Evolutionary conservation across 2,797 vertebrate genomes (phyloP).

Genomic region (Cynopterus sphinx): DNA sequence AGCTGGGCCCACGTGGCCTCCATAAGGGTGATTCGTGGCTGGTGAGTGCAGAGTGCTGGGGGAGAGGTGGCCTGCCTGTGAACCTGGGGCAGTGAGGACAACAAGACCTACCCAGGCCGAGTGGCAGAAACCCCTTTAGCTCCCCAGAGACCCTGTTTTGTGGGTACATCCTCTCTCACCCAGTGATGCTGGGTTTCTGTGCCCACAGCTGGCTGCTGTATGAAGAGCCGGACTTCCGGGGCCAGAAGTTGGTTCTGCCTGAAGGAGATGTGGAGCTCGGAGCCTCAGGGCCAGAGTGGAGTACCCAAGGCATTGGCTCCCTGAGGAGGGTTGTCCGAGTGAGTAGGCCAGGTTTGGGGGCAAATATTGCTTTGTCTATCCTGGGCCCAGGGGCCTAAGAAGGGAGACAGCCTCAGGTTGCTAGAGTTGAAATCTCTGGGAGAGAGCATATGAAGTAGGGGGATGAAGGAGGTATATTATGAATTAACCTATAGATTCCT

Average conservation of each 20-base stretch:
- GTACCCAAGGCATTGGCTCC: constrained; percentile 84
- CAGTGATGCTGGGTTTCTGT: neutral
- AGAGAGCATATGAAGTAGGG: neutral
- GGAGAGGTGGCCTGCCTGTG: neutral
- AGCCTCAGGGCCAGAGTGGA: constrained; percentile 80
- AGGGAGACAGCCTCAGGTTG: neutral
- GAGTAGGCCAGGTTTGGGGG: constrained; percentile 63
- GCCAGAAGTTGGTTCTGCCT: constrained; percentile 91
- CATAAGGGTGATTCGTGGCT: constrained; percentile 93
- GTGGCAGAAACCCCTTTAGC: neutral
- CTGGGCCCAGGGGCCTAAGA: neutral
- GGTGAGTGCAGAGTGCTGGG: constrained; percentile 85
- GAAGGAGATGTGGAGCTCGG: constrained; percentile 93
- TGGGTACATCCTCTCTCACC: neutral
- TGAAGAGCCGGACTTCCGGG: constrained; percentile 93
- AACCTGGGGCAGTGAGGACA: neutral
- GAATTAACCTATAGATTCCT: neutral
- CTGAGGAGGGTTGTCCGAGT: constrained; percentile 92
- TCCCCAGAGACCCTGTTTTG: neutral
- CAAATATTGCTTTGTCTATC: neutral
- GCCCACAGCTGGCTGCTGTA: constrained; percentile 93
- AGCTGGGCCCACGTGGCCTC: constrained; percentile 91
- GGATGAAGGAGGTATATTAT: neutral
- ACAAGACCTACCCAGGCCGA: neutral
- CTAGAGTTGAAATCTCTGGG: neutral